These are phyloP conservation scores for Hestina assimilis DNA, from an alignment of 1,140 invertebrate species.

Conservation along the genomic window DNA sequence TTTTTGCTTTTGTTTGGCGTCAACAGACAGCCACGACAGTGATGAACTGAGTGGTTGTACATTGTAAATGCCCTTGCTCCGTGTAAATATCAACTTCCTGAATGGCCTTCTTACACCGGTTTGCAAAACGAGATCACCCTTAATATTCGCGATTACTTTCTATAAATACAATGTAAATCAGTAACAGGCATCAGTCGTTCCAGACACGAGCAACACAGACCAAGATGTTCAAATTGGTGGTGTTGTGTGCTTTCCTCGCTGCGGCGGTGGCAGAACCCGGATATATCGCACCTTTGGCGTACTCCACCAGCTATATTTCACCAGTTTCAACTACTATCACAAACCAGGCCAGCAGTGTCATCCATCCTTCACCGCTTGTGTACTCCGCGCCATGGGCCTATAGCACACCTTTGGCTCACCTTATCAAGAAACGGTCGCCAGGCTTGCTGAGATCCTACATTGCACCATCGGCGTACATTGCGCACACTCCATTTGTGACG, in stretches of 20 bases:
- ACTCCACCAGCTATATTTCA: slow-evolving; percentile 50
- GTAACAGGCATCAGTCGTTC: slow-evolving; percentile 60
- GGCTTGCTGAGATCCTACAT: slow-evolving; percentile 20
- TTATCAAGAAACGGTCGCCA: slow-evolving; percentile 59
- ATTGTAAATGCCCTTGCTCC: slow-evolving; percentile 52
- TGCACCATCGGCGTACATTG: slow-evolving; percentile 16
- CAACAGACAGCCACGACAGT: slow-evolving; percentile 35
- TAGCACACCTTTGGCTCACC: slow-evolving; percentile 36
- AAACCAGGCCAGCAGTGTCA: slow-evolving; percentile 62
- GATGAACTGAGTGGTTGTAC: slow-evolving; percentile 49
- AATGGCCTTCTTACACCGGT: slow-evolving; percentile 60
- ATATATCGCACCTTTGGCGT: slow-evolving; percentile 43
- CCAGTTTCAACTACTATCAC: slow-evolving; percentile 57
- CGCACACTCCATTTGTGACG: background rate
- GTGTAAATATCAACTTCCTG: slow-evolving; percentile 70
- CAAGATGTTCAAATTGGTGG: slow-evolving; percentile 80
- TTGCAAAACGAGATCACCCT: slow-evolving; percentile 63
- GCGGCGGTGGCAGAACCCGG: slow-evolving; percentile 64
- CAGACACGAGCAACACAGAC: slow-evolving; percentile 63
- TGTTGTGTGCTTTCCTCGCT: slow-evolving; percentile 79
- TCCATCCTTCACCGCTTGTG: slow-evolving; percentile 55
- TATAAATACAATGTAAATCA: slow-evolving; percentile 63
- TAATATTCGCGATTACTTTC: slow-evolving; percentile 54
- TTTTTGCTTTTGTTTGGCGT: slow-evolving; percentile 22
- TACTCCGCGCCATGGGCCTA: slow-evolving; percentile 41